Evolutionary conservation across 2,797 vertebrate genomes (phyloP).

Genomic region (Sitta carolinensis): DNA sequence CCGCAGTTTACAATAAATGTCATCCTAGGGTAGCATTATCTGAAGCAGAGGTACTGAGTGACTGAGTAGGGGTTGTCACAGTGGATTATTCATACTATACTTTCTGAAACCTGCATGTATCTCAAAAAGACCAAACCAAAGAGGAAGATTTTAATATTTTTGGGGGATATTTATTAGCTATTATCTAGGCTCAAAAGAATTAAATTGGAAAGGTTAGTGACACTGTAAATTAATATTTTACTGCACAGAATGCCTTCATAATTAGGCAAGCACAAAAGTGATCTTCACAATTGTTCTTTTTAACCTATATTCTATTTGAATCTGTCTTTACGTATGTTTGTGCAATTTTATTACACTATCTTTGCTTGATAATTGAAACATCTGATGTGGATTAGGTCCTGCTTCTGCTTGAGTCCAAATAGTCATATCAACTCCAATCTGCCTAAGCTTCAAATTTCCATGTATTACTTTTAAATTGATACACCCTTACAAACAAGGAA

Average conservation of each 20-base stretch:
- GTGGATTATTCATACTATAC: not conserved
- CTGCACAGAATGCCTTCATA: not conserved
- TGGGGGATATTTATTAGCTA: not conserved
- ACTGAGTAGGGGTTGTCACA: not conserved
- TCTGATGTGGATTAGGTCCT: not conserved
- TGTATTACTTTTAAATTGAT: not conserved
- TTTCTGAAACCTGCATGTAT: not conserved
- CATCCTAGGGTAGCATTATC: not conserved
- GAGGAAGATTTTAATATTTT: not conserved
- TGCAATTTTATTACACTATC: not conserved
- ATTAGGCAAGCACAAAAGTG: not conserved
- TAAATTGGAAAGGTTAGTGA: not conserved
- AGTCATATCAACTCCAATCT: not conserved
- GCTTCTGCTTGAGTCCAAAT: not conserved
- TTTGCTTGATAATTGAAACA: not conserved
- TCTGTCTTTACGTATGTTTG: not conserved
- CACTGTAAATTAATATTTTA: not conserved
- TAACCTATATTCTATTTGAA: not conserved
- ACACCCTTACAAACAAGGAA: not conserved
- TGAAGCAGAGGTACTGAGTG: not conserved
- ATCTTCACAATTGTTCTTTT: not conserved
- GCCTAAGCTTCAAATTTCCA: not conserved
- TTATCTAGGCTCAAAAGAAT: not conserved
- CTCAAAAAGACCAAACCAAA: not conserved
- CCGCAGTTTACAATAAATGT: conserved; percentile 11